These are phyloP conservation scores for Pangasius macronema DNA, from an alignment of 2,797 vertebrate species.

Conservation along the genomic window DNA sequence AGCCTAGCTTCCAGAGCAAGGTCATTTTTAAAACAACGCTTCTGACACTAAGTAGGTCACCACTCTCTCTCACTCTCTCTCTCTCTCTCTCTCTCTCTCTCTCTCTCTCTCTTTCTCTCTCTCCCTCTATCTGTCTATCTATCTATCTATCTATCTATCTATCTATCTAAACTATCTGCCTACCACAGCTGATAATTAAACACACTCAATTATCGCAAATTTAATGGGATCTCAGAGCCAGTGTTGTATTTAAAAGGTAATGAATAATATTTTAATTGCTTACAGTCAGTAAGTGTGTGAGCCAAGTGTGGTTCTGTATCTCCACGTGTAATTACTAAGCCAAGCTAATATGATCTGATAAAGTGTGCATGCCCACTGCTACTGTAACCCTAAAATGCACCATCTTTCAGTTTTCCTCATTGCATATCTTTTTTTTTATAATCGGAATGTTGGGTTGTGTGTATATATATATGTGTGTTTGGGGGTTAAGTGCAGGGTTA, in stretches of 20 bases:
- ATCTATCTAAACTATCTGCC: conserved; percentile 72
- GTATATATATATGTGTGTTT: conserved; percentile 31
- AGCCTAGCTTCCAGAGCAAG: conserved; percentile 78
- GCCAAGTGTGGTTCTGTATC: conserved; percentile 74
- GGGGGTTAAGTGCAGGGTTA: conserved; percentile 69
- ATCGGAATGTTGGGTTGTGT: background rate
- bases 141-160: background rate
- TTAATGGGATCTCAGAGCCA: conserved; percentile 81
- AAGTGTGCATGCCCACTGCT: conserved; percentile 6
- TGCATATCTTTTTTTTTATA: conserved; percentile 48
- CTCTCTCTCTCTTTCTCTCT: conserved; percentile 40
- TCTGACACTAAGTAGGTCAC: conserved; percentile 79
- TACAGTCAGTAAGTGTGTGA: conserved; percentile 77
- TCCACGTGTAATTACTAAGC: conserved; percentile 80
- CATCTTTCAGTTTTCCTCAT: background rate
- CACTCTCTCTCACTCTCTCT: conserved; percentile 39
- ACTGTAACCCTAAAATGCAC: conserved; percentile 20
- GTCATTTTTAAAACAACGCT: conserved; percentile 84
- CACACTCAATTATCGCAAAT: conserved; percentile 84
- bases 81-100: conserved; percentile 42
- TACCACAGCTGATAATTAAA: conserved; percentile 81
- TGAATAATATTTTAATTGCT: conserved; percentile 87
- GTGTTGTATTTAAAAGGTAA: conserved; percentile 85
- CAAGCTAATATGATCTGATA: conserved; percentile 57
- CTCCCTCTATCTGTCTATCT: conserved; percentile 45